Conservation (phyloP, 2,797 vertebrate genomes). For the Enteromius fasciolatus region DNA sequence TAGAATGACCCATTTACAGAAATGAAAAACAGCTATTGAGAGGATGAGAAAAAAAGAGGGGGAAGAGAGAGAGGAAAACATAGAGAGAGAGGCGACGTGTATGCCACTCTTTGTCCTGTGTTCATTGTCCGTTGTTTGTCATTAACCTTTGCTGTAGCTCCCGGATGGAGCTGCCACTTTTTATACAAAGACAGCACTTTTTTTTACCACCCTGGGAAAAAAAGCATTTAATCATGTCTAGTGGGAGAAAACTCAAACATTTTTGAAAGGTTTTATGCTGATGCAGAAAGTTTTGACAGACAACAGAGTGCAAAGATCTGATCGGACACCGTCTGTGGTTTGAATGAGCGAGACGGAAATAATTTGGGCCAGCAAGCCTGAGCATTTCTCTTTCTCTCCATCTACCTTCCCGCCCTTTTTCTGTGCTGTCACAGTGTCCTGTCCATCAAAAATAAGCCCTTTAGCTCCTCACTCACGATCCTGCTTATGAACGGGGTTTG, state of each 20-base stretch:
- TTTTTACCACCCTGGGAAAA: conserved; percentile 79
- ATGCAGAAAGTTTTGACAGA: conserved; percentile 75
- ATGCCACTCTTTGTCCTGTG: conserved; percentile 89
- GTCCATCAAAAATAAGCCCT: conserved; percentile 31
- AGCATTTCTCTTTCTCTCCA: conserved; percentile 51
- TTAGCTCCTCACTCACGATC: not conserved
- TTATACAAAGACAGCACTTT: conserved; percentile 83
- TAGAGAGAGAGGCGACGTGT: conserved; percentile 72
- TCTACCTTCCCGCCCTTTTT: conserved; percentile 39
- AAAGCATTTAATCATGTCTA: conserved; percentile 79
- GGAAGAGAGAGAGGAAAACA: conserved; percentile 37
- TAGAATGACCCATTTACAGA: conserved; percentile 67
- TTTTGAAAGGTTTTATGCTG: conserved; percentile 79
- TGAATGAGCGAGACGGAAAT: conserved; percentile 64
- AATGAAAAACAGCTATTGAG: conserved; percentile 89
- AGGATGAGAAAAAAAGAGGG: conserved; percentile 52
- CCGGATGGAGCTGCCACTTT: conserved; percentile 74
- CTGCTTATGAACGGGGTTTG: not conserved
- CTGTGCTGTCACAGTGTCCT: conserved; percentile 19
- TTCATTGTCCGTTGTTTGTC: conserved; percentile 88
- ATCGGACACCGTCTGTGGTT: conserved; percentile 57
- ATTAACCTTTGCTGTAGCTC: conserved; percentile 91
- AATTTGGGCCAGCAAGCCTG: conserved; percentile 56
- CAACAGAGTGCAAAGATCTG: conserved; percentile 61
- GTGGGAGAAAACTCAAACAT: conserved; percentile 62